Evolutionary conservation across 1,140 invertebrate genomes (phyloP).

Genomic region (Bombus affinis): DNA sequence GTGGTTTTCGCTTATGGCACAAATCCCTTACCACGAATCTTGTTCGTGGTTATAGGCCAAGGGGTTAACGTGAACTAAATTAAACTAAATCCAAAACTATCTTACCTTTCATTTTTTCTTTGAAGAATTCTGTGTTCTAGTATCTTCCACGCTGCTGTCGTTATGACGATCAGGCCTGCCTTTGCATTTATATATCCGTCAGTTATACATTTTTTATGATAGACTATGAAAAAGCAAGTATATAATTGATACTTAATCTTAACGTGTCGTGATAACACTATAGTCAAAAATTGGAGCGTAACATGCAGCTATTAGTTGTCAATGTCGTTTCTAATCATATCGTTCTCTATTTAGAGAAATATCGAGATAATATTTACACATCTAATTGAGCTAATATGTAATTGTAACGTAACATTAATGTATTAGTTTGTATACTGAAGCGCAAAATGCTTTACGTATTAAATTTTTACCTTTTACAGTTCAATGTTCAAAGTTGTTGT

Average conservation of each 20-base stretch:
- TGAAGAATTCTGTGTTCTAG: neutral
- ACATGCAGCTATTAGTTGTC: too few relatives aligned
- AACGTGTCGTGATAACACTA: neutral
- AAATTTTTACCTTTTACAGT: neutral
- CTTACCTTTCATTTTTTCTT: neutral
- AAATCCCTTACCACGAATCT: too few relatives aligned
- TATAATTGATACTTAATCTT: neutral
- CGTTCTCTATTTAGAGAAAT: neutral
- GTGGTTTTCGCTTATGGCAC: too few relatives aligned
- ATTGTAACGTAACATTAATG: neutral
- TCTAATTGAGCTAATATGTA: neutral
- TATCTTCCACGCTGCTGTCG: rapidly evolving
- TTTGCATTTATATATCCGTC: neutral
- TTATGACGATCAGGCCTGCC: neutral
- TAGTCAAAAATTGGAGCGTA: neutral
- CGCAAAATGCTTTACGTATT: neutral
- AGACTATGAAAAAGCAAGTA: neutral
- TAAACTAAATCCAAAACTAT: neutral
- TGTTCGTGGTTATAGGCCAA: too few relatives aligned
- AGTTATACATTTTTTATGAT: neutral
- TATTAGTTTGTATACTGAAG: neutral
- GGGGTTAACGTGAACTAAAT: neutral
- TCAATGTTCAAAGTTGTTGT: too few relatives aligned
- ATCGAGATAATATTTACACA: neutral
- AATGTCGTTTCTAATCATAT: too few relatives aligned